phyloP scores from a whole-genome alignment of 2,888 invertebrate genomes.

The Scaeva pyrastri region DNA sequence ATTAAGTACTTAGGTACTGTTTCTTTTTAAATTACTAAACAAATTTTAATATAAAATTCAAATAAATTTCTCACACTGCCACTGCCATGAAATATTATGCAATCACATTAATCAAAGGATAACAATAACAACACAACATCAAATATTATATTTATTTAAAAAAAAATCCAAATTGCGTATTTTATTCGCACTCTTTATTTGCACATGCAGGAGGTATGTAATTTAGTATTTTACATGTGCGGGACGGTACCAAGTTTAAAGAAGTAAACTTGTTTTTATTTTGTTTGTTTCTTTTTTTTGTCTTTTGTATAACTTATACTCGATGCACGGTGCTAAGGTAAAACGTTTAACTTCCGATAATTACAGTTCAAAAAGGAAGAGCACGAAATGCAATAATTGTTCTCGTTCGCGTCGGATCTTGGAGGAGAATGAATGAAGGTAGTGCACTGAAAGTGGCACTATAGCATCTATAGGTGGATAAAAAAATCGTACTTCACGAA shows the following conservation, averaged over 20 bases:
- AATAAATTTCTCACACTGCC: constrained; percentile 44
- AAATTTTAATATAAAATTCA: constrained; percentile 11
- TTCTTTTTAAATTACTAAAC: not conserved
- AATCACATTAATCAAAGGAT: constrained; percentile 67
- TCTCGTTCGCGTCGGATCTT: constrained; percentile 73
- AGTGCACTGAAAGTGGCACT: constrained; percentile 61
- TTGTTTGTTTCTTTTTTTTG: constrained; percentile 44
- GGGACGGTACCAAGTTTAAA: constrained; percentile 44
- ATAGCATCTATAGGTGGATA: constrained; percentile 41
- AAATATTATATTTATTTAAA: constrained; percentile 10
- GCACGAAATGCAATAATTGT: constrained; percentile 75
- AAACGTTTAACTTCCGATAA: constrained; percentile 76
- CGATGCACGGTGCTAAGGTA: constrained; percentile 66
- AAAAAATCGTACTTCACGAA: constrained; percentile 55
- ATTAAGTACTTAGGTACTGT: not conserved
- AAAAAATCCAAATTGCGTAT: constrained; percentile 64
- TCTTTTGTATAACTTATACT: constrained; percentile 27
- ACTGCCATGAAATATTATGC: constrained; percentile 53
- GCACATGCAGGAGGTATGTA: constrained; percentile 68
- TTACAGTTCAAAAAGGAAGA: constrained; percentile 75
- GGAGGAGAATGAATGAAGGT: constrained; percentile 69
- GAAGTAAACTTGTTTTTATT: constrained; percentile 67
- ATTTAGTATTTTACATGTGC: constrained; percentile 72
- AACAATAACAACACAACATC: constrained; percentile 48
- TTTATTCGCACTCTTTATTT: constrained; percentile 73